Evolutionary conservation across 2,797 vertebrate genomes (phyloP).

Genomic region (Takifugu ocellatus): DNA sequence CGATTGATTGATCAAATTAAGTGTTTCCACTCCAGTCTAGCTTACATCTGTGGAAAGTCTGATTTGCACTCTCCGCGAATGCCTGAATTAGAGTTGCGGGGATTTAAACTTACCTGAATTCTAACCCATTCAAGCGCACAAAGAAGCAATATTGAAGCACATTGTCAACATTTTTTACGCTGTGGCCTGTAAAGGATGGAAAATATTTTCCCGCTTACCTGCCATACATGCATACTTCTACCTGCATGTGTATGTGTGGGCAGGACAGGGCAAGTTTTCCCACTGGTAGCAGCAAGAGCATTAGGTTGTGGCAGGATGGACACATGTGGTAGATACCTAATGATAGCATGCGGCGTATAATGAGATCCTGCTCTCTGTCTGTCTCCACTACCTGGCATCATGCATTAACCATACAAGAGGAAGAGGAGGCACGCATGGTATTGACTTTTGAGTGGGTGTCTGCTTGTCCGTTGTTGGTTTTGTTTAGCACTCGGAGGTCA

Average conservation of each 20-base stretch:
- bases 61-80: not conserved
- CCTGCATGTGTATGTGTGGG: slow-evolving; percentile 14
- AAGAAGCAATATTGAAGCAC: not conserved
- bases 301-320: slow-evolving; percentile 65
- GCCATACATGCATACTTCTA: slow-evolving; percentile 29
- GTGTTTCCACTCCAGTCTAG: not conserved
- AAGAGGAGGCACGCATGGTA: slow-evolving; percentile 70
- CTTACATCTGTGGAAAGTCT: not conserved
- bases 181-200: not conserved
- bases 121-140: not conserved
- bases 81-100: too few relatives aligned
- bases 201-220: slow-evolving; percentile 10
- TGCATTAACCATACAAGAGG: slow-evolving; percentile 74
- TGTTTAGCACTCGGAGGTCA: slow-evolving; percentile 68
- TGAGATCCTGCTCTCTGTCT: slow-evolving; percentile 68
- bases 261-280: slow-evolving; percentile 37
- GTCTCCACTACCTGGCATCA: slow-evolving; percentile 71
- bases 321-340: slow-evolving; percentile 69
- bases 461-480: slow-evolving; percentile 66
- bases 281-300: slow-evolving; percentile 54
- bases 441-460: slow-evolving; percentile 77
- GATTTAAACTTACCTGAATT: not conserved
- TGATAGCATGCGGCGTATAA: slow-evolving; percentile 73
- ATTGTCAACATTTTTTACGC: not conserved
- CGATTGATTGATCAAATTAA: too few relatives aligned